Evolutionary conservation across 2,797 vertebrate genomes (phyloP), one percentile per base, ranked within the genome.

Genomic region (Sciaenops ocellatus): DNA sequence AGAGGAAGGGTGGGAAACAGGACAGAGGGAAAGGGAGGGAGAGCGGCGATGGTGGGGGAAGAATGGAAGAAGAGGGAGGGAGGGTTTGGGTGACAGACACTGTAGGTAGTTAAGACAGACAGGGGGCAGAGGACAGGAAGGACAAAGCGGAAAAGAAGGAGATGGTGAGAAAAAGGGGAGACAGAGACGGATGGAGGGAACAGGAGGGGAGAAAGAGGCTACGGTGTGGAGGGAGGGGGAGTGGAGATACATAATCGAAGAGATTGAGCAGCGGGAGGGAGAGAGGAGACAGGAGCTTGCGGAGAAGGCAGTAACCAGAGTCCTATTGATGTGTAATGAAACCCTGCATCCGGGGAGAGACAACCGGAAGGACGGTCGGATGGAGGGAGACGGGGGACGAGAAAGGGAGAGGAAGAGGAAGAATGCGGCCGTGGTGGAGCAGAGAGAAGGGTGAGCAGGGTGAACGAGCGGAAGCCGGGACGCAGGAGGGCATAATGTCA

Each of bases 251-350:
- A 85, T 86, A 88, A 90, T 88, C 59, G 56, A 88, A 87, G 82
- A 90, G 83, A 84, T 69, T 63, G 87, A 0, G 2, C 76, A 69
- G 74, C 60, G 16, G 28, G 24, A 78, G 46, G 55, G 70, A 81
- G 73, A 73, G 77, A 79, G 81, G 86, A 87, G 90, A 87, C 42
- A 80, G 75, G 79, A 83, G 86, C 85, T 90, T 4, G 66, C 34
- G 5, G 80, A 61, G 85, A 85, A 68, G 82, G 74, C 76, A 78
- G 91, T 83, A 92, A 93, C 86, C 85, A 86, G 87, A 91, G 78
- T 84, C 84, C 85, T 87, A 91, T 90, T 93, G 91, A 94, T 89
- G 87, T 92, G 92, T 90, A 94, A 94, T 80, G 85, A 86, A 88
- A 87, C 75, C 88, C 66, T 20, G 76, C 68, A 76, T 80, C 72